phyloP scores from a whole-genome alignment of 2,113 vertebrate genomes.

The Chitala chitala region DNA sequence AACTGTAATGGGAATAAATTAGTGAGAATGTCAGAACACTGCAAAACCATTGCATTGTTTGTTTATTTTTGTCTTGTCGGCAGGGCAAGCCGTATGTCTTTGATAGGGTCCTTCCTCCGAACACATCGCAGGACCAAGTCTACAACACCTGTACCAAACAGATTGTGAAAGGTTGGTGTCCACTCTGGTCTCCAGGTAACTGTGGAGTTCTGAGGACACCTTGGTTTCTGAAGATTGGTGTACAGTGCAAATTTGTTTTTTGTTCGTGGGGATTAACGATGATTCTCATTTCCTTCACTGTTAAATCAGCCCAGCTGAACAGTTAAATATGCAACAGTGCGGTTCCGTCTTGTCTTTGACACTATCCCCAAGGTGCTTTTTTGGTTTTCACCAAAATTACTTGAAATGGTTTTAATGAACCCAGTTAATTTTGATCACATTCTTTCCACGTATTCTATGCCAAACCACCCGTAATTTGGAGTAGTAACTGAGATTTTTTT shows the following conservation, averaged over 20 bases:
- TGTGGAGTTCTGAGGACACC: neutral
- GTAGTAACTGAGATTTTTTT: too few relatives aligned
- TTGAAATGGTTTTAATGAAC: too few relatives aligned
- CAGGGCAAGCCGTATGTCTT: slow-evolving; percentile 90
- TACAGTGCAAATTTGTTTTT: neutral
- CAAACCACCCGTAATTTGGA: too few relatives aligned
- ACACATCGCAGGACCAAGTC: slow-evolving; percentile 84
- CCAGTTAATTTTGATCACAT: too few relatives aligned
- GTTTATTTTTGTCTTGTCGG: slow-evolving; percentile 43
- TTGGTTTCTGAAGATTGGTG: neutral
- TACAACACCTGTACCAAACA: slow-evolving; percentile 90
- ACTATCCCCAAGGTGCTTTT: too few relatives aligned
- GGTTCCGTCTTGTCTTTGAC: too few relatives aligned
- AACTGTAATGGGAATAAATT: neutral
- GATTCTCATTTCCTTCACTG: too few relatives aligned
- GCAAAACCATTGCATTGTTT: neutral
- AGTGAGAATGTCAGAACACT: neutral
- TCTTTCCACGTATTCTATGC: too few relatives aligned
- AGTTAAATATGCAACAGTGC: too few relatives aligned
- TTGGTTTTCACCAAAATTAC: too few relatives aligned
- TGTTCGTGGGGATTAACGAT: neutral
- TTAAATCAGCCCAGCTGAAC: too few relatives aligned
- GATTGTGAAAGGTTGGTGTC: slow-evolving; percentile 85
- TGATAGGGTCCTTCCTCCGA: slow-evolving; percentile 81
- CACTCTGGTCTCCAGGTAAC: neutral